Evolutionary conservation across 2,888 invertebrate species (phyloP), one percentile per base, ranked within the genome.

Genomic region (Empis stercorea): DNA sequence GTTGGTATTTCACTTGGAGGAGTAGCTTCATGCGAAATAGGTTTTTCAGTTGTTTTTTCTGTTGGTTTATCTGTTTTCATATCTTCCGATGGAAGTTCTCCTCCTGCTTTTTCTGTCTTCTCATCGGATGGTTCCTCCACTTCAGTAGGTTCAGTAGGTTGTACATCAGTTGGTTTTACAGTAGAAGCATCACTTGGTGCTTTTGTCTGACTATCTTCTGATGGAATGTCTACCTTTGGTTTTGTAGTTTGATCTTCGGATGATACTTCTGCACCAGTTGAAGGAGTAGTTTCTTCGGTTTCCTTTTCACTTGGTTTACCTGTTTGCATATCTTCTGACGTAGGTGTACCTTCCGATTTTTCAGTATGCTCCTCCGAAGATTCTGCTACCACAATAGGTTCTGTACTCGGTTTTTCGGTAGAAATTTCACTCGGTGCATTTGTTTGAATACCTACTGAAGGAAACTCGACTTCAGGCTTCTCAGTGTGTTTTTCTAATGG

Each of bases 21-120:
- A 43, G 39, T 10, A 11, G 17, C 11, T 17, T 17, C 17, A 16
- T 15, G 9, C 2, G 3, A 15, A 15, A 9, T n/a, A 6, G 34
- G 34, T 34, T 34, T 34, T 7, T 34, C n/a, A n/a, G 34, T 34
- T 13, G 13, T 2, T n/a, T 2, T n/a, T 34, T 34, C 34, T 13
- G 1, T n/a, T n/a, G 34, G 34, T 34, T 10, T 34, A 13, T n/a
- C 40, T 64, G 45, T 61, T 65, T 17, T 49, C 54, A 48, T 71
- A 27, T 27, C 23, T n/a, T 13, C 34, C 5, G 34, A n/a, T 34
- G 34, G n/a, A n/a, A 34, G 3, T 34, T 7, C n/a, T 13, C 4
- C 11, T n/a, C 13, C n/a, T n/a, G 34, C n/a, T 34, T 13, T 34
- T 13, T 34, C n/a, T 5, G 34, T 34, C 43, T 36, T 34, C 43